phyloP scores from a whole-genome alignment of 1,140 invertebrate genomes.

The Leptonema lineaticorne region DNA sequence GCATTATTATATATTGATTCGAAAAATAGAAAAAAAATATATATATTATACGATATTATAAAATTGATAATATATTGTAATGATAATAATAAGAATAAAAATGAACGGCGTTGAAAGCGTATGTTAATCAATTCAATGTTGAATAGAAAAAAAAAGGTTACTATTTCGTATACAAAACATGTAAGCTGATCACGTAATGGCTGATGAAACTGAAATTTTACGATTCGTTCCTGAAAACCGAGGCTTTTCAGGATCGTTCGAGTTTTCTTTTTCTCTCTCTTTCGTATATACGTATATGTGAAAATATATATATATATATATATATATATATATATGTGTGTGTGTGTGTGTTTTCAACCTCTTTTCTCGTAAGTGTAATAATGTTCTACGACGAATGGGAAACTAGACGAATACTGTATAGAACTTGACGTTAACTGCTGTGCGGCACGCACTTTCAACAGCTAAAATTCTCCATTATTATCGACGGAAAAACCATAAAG shows the following conservation, averaged over 20 bases:
- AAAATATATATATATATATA: too few species aligned
- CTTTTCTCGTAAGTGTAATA: too few species aligned
- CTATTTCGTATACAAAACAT: not conserved
- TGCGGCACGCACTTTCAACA: not conserved
- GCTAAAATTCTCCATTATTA: too few species aligned
- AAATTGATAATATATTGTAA: too few species aligned
- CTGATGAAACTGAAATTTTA: not conserved
- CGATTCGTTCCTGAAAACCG: not conserved
- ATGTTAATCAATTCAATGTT: not conserved
- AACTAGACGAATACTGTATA: not conserved
- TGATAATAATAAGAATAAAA: too few species aligned
- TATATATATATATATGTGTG: too few species aligned
- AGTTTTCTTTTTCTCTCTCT: too few species aligned
- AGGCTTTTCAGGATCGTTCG: not conserved
- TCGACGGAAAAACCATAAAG: too few species aligned
- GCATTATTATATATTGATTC: not conserved
- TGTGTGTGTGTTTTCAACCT: too few species aligned
- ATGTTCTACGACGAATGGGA: constrained; percentile 5
- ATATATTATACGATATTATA: not conserved
- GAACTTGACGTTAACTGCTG: not conserved
- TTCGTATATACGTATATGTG: too few species aligned
- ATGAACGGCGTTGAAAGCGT: too few species aligned
- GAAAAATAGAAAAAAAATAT: too few species aligned
- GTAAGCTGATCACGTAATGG: not conserved
- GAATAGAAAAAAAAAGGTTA: constrained; percentile 2